These are phyloP conservation scores for Nesidiocoris tenuis DNA, from an alignment of 2,888 invertebrate species.

Conservation along the genomic window DNA sequence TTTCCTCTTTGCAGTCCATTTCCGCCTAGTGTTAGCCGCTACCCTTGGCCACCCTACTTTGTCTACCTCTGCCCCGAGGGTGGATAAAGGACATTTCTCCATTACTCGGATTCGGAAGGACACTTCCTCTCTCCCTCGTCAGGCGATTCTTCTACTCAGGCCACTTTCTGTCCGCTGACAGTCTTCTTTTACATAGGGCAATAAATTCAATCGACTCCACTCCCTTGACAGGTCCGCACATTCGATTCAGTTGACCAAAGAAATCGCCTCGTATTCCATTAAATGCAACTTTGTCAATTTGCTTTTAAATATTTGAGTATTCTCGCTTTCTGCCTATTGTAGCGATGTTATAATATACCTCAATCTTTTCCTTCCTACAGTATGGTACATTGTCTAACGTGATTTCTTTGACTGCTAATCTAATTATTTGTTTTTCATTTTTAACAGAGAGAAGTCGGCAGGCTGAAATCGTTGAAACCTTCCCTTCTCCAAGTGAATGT, in stretches of 20 bases:
- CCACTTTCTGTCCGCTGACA: background rate
- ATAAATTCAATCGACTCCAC: background rate
- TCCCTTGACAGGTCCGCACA: background rate
- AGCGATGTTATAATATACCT: background rate
- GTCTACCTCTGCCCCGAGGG: background rate
- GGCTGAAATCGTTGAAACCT: conserved; percentile 59
- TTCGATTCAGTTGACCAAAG: background rate
- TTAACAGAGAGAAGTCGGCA: conserved; percentile 64
- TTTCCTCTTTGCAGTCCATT: conserved; percentile 12
- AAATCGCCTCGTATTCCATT: background rate
- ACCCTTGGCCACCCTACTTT: background rate
- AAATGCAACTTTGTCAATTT: too few species aligned
- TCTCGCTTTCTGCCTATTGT: too few species aligned
- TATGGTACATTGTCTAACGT: background rate
- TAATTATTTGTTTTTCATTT: background rate
- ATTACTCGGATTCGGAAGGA: conserved; percentile 6
- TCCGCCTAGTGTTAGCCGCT: conserved; percentile 2
- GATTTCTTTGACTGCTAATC: background rate
- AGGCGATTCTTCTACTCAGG: background rate
- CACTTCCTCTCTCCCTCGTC: background rate
- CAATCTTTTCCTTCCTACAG: background rate
- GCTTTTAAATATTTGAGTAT: too few species aligned
- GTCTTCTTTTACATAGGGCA: background rate
- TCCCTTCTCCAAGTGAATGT: conserved; percentile 63
- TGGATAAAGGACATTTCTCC: conserved; percentile 2